These are phyloP conservation scores for Scortum barcoo DNA, from an alignment of 2,113 vertebrate species.

Conservation along the genomic window DNA sequence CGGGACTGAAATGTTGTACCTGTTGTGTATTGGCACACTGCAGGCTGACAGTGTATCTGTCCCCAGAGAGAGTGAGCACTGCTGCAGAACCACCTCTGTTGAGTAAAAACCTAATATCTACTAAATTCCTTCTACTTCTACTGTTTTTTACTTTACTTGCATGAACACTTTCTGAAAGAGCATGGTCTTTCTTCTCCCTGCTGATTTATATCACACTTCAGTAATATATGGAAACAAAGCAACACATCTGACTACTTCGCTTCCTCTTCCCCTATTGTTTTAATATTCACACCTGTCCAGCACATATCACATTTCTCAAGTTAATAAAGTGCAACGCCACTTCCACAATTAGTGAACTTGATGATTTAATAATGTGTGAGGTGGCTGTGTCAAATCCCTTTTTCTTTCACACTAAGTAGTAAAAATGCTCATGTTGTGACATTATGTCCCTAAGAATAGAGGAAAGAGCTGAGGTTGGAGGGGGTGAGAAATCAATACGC, in stretches of 20 bases:
- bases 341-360: constrained; percentile 59
- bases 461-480: constrained; percentile 4
- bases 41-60: not conserved
- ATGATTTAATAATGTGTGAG: constrained; percentile 59
- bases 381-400: constrained; percentile 45
- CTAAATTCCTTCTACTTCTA: too few species aligned
- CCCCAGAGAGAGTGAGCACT: not conserved
- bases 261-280: not conserved
- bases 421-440: constrained; percentile 72
- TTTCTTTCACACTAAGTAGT: constrained; percentile 56
- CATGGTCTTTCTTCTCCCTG: not conserved
- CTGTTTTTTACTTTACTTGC: not conserved
- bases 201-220: constrained; percentile 15
- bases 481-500: constrained; percentile 55
- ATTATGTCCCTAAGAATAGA: constrained; percentile 71
- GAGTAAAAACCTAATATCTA: not conserved
- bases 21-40: not conserved
- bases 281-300: constrained; percentile 68
- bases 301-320: constrained; percentile 35
- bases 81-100: not conserved
- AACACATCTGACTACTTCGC: constrained; percentile 32
- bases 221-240: constrained; percentile 44
- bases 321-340: constrained; percentile 46
- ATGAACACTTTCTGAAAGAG: not conserved
- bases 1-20: not conserved